Evolutionary conservation across 1,140 invertebrate species (phyloP).

Genomic region (Fopius arisanus): DNA sequence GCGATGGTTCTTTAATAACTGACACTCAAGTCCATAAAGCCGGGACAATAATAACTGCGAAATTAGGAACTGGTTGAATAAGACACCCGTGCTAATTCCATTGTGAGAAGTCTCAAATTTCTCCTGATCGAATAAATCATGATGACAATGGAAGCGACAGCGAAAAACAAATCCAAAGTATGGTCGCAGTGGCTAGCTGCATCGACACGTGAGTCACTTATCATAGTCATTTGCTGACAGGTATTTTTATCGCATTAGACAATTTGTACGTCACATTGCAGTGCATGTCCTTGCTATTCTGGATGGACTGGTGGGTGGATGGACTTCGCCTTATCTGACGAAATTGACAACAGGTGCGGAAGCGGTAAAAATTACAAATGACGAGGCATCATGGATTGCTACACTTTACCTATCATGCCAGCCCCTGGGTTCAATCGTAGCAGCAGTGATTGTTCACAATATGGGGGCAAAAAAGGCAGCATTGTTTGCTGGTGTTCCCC

Average conservation of each 20-base stretch:
- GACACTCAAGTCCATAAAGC: too few species aligned
- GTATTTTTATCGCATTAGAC: neutral
- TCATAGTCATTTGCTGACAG: constrained; percentile 34
- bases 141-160: too few species aligned
- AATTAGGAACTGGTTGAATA: too few species aligned
- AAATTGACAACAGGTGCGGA: constrained; percentile 59
- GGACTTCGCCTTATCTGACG: constrained; percentile 70
- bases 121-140: too few species aligned
- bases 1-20: too few species aligned
- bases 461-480: constrained; percentile 74
- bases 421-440: constrained; percentile 52
- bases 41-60: too few species aligned
- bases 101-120: too few species aligned
- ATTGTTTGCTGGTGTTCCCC: constrained; percentile 68
- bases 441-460: constrained; percentile 54
- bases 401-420: constrained; percentile 65
- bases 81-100: too few species aligned
- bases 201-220: constrained; percentile 5
- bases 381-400: constrained; percentile 73
- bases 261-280: constrained; percentile 36
- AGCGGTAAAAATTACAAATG: constrained; percentile 64
- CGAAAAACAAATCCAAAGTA: neutral
- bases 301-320: constrained; percentile 59
- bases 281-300: constrained; percentile 52
- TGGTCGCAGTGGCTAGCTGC: constrained; percentile 28